A percentile compares a stretch with the other conserved stretches of the same genome.
phyloP scores from a whole-genome alignment of 2,797 vertebrate genomes.

The Clarias platycephalus region DNA sequence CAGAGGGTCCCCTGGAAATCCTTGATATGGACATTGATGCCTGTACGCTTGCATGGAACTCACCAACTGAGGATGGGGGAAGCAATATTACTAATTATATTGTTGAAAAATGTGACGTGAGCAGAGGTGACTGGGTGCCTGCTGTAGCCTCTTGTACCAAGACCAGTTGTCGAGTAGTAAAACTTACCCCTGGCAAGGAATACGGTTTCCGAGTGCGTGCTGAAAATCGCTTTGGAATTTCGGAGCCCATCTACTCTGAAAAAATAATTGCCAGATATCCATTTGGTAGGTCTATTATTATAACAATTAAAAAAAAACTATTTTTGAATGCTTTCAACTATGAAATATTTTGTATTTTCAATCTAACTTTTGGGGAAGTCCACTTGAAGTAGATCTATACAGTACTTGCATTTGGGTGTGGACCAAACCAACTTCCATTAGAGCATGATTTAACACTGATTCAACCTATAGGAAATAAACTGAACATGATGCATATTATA shows the following conservation, averaged over 20 bases:
- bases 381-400: background rate
- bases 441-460: background rate
- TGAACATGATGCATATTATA: background rate
- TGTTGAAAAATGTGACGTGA: constrained; percentile 94
- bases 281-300: constrained; percentile 81
- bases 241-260: constrained; percentile 86
- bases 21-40: constrained; percentile 88
- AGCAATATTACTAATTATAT: constrained; percentile 97
- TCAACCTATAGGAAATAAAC: background rate
- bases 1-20: constrained; percentile 89
- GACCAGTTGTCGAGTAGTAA: constrained; percentile 89
- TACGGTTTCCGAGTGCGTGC: constrained; percentile 94
- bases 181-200: constrained; percentile 88
- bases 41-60: constrained; percentile 93
- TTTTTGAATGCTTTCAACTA: background rate
- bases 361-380: background rate
- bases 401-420: background rate
- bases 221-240: constrained; percentile 95
- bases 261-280: constrained; percentile 88
- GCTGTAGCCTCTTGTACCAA: constrained; percentile 91
- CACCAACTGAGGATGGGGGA: constrained; percentile 93
- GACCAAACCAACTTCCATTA: background rate
- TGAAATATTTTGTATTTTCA: background rate
- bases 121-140: constrained; percentile 91
- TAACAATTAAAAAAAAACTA: background rate